Evolutionary conservation across 2,888 invertebrate species (phyloP), one percentile per base, ranked within the genome.

Genomic region (Phalera bucephala): DNA sequence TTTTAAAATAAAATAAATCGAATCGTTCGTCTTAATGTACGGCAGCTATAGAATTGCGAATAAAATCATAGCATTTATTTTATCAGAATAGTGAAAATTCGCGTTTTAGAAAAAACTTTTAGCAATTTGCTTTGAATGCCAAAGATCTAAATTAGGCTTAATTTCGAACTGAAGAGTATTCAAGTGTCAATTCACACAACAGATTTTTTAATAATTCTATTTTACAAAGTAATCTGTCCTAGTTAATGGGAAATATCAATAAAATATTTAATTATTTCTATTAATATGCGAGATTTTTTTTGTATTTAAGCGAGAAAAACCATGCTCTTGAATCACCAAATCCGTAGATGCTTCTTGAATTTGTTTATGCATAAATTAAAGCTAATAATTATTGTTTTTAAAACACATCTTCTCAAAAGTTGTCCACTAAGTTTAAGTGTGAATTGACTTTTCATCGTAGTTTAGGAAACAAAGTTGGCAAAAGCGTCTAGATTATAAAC

Each of bases 61-160:
- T 43, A 6, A 37, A 30, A 39, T 15, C 11, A 19, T 2, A 43
- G 33, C 36, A 49, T 41, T 40, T 43, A 33, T 28, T 11, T 43
- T 38, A 39, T 28, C 30, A 32, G 37, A 36, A 36, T 48, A 45
- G 33, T 26, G 7, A 34, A 38, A 20, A 8, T 34, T 51, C 33
- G 29, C 46, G 15, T 35, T n/a, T 33, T 21, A 46, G 42, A 37
- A 43, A 37, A 43, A 36, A 38, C 41, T 32, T 52, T 36, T 45
- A 45, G 38, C 38, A 39, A 43, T 45, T 52, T 59, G 38, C 56
- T 59, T 54, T 48, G 25, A 52, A 68, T 53, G 52, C 69, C 69
- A 67, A 70, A 70, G 69, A 68, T 49, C 32, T 52, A 52, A 41
- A 45, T 50, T 61, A 64, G 53, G 50, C 36, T 52, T 58, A 47